Percentiles rank a stretch among this genome's conserved stretches.
phyloP scores from a whole-genome alignment of 2,888 invertebrate genomes.

The Drosophila eohydei region DNA sequence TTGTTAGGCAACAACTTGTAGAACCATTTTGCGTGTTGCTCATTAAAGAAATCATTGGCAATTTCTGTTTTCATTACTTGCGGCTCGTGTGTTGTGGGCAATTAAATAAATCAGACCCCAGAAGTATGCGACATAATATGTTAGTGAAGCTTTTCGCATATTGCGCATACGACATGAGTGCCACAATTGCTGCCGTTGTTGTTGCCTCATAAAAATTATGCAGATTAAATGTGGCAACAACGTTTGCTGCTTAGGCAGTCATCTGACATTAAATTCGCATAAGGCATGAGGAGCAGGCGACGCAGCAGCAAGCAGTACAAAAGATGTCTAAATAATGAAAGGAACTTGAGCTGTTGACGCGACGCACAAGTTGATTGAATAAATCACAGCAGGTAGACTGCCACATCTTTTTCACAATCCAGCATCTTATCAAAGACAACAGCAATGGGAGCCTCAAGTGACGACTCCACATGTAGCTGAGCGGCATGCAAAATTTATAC shows the following conservation, averaged over 20 bases:
- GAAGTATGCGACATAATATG: conserved; percentile 37
- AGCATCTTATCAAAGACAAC: conserved; percentile 16
- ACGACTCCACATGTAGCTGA: conserved; percentile 45
- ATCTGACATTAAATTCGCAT: conserved; percentile 76
- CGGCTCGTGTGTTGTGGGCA: conserved; percentile 30
- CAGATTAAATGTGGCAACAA: conserved; percentile 76
- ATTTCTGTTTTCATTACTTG: conserved; percentile 50
- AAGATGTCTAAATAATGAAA: conserved; percentile 76
- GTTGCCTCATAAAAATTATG: conserved; percentile 71
- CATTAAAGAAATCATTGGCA: conserved; percentile 23
- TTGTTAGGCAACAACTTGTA: background rate
- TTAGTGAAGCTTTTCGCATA: conserved; percentile 23
- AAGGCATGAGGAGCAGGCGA: conserved; percentile 37
- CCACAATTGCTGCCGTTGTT: conserved; percentile 24
- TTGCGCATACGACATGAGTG: conserved; percentile 29
- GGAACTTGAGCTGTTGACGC: conserved; percentile 51
- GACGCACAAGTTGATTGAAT: conserved; percentile 76
- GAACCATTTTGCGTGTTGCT: conserved; percentile 3
- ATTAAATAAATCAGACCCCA: conserved; percentile 49
- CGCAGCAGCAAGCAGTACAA: conserved; percentile 24
- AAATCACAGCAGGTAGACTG: conserved; percentile 72
- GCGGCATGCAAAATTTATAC: conserved; percentile 63
- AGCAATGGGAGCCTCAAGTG: conserved; percentile 6
- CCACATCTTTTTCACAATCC: conserved; percentile 6
- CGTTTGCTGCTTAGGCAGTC: conserved; percentile 50